Percentiles rank a stretch among this genome's conserved stretches.
phyloP scores from a whole-genome alignment of 2,888 invertebrate genomes.

The Crepidodera aurea region DNA sequence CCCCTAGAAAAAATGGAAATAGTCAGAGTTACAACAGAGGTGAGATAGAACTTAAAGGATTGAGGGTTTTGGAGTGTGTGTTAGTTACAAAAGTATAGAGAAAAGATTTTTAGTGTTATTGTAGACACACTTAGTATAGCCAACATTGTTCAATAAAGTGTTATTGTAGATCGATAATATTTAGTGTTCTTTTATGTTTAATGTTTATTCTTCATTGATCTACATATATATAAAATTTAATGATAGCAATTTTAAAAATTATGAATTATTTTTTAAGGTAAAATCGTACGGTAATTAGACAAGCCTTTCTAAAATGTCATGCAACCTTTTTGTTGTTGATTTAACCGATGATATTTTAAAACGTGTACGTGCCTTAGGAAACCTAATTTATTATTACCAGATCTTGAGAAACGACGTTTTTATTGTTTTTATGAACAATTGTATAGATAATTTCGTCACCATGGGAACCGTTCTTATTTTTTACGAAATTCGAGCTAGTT shows the following conservation, averaged over 20 bases:
- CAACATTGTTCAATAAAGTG: too few species aligned
- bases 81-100: not conserved
- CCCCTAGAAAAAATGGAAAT: conserved; percentile 38
- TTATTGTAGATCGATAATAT: too few species aligned
- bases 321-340: conserved; percentile 34
- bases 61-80: not conserved
- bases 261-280: too few species aligned
- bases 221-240: too few species aligned
- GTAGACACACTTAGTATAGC: too few species aligned
- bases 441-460: conserved; percentile 45
- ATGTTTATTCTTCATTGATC: too few species aligned
- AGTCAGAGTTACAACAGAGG: conserved; percentile 17
- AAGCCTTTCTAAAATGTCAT: conserved; percentile 19
- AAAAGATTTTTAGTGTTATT: too few species aligned
- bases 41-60: not conserved
- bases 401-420: conserved; percentile 47
- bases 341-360: conserved; percentile 39
- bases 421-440: conserved; percentile 49
- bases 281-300: too few species aligned
- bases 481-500: conserved; percentile 42
- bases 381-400: conserved; percentile 44
- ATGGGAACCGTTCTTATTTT: conserved; percentile 45
- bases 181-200: too few species aligned
- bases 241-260: too few species aligned
- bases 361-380: conserved; percentile 36